These are phyloP conservation scores for Aselliscus stoliczkanus DNA, from an alignment of 2,797 vertebrate genomes.

Conservation along the genomic window DNA sequence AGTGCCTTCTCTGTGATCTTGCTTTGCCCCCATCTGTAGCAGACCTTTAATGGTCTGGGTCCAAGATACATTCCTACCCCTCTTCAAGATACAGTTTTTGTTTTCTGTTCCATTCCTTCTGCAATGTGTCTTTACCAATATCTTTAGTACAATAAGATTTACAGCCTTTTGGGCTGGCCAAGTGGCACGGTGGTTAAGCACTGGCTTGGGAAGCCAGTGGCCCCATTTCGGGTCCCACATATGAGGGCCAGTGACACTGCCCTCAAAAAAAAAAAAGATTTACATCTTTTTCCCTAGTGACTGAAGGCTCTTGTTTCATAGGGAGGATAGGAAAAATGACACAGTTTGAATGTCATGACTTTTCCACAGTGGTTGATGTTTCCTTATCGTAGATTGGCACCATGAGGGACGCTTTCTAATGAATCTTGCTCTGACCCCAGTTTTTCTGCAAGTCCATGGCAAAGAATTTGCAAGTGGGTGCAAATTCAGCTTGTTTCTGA, in stretches of 20 bases:
- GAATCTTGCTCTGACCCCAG: background rate
- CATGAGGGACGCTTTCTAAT: background rate
- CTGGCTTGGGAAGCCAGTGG: too few species aligned
- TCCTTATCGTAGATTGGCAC: background rate
- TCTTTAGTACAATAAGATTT: background rate
- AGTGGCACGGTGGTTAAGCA: too few species aligned
- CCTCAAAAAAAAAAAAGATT: too few species aligned
- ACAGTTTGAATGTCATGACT: background rate
- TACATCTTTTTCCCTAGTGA: background rate
- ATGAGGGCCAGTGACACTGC: too few species aligned
- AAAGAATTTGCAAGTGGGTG: background rate
- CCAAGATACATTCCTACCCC: background rate
- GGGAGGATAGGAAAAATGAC: background rate
- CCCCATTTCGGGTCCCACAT: too few species aligned
- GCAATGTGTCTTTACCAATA: background rate
- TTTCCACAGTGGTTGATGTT: background rate
- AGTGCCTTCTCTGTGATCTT: background rate
- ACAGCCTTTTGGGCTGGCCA: too few species aligned
- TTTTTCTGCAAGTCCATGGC: background rate
- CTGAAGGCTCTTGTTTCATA: background rate
- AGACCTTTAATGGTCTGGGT: background rate
- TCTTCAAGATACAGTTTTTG: background rate
- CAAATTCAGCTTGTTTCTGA: background rate
- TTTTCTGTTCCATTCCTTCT: background rate
- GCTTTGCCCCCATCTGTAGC: background rate